These are phyloP conservation scores for Drosophila cognata DNA, from an alignment of 2,888 invertebrate species.

Conservation along the genomic window DNA sequence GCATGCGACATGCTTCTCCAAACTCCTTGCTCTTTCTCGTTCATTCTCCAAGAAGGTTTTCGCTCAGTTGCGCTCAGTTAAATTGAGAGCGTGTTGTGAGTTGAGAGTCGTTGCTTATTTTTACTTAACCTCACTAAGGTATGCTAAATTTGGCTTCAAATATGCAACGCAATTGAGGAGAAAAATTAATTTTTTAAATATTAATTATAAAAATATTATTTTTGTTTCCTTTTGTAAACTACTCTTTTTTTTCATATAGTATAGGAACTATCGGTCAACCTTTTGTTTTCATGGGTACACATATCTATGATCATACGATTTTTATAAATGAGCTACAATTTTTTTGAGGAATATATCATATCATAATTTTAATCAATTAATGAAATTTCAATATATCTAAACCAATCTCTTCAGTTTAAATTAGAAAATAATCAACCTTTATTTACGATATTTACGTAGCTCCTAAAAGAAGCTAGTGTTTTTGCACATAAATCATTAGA, in stretches of 20 bases:
- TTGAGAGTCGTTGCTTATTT: slow-evolving; percentile 12
- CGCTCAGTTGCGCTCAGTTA: slow-evolving; percentile 33
- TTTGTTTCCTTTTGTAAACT: not conserved
- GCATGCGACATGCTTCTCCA: slow-evolving; percentile 45
- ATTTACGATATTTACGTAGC: not conserved
- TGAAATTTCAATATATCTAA: not conserved
- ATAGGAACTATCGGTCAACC: not conserved
- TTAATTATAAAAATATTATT: not conserved
- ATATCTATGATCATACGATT: not conserved
- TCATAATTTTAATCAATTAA: not conserved
- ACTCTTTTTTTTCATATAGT: not conserved
- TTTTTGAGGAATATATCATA: not conserved
- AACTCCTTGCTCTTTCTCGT: slow-evolving; percentile 26
- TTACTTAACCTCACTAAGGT: not conserved
- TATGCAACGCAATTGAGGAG: not conserved
- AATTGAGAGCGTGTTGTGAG: slow-evolving; percentile 7
- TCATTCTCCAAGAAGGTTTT: slow-evolving; percentile 40
- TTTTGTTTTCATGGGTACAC: not conserved
- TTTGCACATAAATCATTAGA: not conserved
- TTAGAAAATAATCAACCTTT: not conserved
- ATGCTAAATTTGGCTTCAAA: not conserved
- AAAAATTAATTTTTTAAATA: not conserved
- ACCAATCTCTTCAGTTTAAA: not conserved
- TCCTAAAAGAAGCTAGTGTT: too few species aligned
- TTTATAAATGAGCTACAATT: not conserved